Conservation (phyloP, 2,888 invertebrate species). For the Cerastis rubricosa region DNA sequence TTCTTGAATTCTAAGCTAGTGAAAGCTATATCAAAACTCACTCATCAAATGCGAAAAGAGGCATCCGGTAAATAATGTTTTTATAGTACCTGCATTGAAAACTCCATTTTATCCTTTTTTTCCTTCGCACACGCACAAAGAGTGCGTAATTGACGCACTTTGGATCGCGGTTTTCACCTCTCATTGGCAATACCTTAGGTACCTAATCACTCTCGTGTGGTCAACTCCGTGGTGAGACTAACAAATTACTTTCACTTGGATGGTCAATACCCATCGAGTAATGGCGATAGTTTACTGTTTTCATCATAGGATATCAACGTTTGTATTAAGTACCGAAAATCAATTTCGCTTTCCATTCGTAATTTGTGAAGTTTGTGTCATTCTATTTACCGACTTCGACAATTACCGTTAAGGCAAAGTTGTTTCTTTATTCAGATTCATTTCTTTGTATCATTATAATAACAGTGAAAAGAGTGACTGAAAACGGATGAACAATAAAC, state of each 20-base stretch:
- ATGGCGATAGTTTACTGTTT: conserved; percentile 69
- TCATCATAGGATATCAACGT: conserved; percentile 73
- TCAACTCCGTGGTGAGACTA: conserved; percentile 74
- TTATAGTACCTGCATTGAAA: conserved; percentile 22
- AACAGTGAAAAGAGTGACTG: conserved; percentile 32
- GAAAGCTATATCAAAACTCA: conserved; percentile 38
- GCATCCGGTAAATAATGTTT: conserved; percentile 22
- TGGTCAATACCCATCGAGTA: conserved; percentile 66
- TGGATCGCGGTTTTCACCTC: conserved; percentile 72
- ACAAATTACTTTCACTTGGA: conserved; percentile 84
- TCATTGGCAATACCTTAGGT: conserved; percentile 68
- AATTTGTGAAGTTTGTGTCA: conserved; percentile 63
- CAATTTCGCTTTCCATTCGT: conserved; percentile 71
- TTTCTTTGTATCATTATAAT: conserved; percentile 38
- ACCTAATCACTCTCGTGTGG: conserved; percentile 75
- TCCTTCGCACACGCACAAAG: conserved; percentile 25
- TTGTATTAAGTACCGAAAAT: conserved; percentile 60
- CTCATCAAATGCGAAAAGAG: conserved; percentile 28
- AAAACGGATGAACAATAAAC: conserved; percentile 46
- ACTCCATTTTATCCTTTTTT: conserved; percentile 51
- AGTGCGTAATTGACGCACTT: conserved; percentile 64
- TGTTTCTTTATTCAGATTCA: conserved; percentile 25
- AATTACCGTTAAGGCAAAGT: conserved; percentile 21
- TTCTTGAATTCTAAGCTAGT: conserved; percentile 36
- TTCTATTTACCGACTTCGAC: conserved; percentile 57